Conservation (phyloP, 2,113 vertebrate genomes). For the Paraplagusia blochii region DNA sequence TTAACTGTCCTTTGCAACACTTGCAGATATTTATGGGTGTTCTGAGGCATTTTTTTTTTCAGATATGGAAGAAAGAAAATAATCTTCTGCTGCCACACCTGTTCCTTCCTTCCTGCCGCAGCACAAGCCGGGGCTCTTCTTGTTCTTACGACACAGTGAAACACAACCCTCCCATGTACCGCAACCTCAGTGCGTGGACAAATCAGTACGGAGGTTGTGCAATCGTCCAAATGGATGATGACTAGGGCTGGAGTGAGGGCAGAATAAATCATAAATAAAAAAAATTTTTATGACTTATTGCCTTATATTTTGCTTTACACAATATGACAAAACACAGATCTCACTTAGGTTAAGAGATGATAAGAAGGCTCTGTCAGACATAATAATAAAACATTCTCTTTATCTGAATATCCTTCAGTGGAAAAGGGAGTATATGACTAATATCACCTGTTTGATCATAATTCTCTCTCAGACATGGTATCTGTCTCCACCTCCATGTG, state of each 20-base stretch:
- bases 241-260: background rate
- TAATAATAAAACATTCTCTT: conserved; percentile 33
- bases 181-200: conserved; percentile 21
- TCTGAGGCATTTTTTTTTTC: conserved; percentile 13
- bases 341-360: conserved; percentile 9
- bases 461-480: conserved; percentile 17
- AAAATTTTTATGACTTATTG: background rate
- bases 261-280: background rate
- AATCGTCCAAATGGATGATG: background rate
- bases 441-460: conserved; percentile 30
- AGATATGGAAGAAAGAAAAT: conserved; percentile 34
- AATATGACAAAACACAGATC: background rate
- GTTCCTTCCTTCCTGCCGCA: conserved; percentile 73
- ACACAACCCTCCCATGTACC: conserved; percentile 20
- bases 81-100: conserved; percentile 64
- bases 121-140: conserved; percentile 22
- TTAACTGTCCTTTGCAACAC: conserved; percentile 19
- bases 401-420: background rate
- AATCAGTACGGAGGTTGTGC: conserved; percentile 15
- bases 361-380: conserved; percentile 14
- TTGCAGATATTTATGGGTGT: conserved; percentile 24
- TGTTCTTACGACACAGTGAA: conserved; percentile 31
- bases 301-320: background rate
- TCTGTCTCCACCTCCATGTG: conserved; percentile 25
- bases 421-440: conserved; percentile 18